A percentile compares a stretch with the other conserved stretches of the same genome.
Evolutionary conservation across 64 coral and sea anemone genomes (phyloP).

Genomic region (Astreopora myriophthalma): DNA sequence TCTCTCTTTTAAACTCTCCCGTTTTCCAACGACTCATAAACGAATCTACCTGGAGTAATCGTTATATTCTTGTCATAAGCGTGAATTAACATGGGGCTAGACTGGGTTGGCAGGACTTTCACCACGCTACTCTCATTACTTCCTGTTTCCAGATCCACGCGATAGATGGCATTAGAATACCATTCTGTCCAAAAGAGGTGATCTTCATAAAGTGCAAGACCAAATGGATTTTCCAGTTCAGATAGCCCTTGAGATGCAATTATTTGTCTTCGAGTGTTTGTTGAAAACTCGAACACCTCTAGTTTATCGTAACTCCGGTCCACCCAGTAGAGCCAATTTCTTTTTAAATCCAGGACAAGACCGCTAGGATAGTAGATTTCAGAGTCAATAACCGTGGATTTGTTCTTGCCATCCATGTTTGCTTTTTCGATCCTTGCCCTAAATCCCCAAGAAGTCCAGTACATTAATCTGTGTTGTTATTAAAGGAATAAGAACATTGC

Average conservation of each 20-base stretch:
- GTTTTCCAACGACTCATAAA: no score
- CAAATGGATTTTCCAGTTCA: background rate
- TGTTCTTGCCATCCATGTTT: slow-evolving; percentile 21
- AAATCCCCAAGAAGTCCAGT: slow-evolving; percentile 47
- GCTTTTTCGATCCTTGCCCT: slow-evolving; percentile 40
- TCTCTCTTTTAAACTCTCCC: no score
- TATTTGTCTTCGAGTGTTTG: background rate
- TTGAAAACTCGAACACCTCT: slow-evolving; percentile 22
- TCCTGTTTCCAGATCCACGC: slow-evolving; percentile 6
- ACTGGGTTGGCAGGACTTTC: background rate
- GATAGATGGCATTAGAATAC: background rate
- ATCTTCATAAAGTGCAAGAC: background rate
- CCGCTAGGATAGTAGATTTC: slow-evolving; percentile 21
- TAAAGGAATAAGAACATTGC: no score
- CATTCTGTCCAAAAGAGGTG: slow-evolving; percentile 35
- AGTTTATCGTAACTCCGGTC: slow-evolving; percentile 1
- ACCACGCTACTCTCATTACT: background rate
- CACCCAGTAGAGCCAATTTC: slow-evolving; percentile 49
- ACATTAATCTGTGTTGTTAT: slow-evolving; percentile 23
- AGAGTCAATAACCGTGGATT: background rate
- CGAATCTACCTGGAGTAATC: background rate
- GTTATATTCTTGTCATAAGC: background rate
- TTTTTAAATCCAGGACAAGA: slow-evolving; percentile 39
- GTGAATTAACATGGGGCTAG: background rate
- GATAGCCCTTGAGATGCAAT: background rate